phyloP scores from a whole-genome alignment of 1,140 invertebrate genomes.

The Trypoxylus dichotomus region DNA sequence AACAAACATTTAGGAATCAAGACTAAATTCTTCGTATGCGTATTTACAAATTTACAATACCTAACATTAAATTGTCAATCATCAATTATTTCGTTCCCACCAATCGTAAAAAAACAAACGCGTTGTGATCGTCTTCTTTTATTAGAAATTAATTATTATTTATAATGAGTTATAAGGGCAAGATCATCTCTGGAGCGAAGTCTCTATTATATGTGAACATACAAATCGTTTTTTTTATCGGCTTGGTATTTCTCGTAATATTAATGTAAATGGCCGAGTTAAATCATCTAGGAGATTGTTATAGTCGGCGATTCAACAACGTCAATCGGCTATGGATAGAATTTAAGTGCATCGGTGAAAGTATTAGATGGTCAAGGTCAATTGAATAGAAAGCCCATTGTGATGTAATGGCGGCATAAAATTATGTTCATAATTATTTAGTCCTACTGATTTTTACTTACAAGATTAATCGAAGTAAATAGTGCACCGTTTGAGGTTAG shows the following conservation, averaged over 20 bases:
- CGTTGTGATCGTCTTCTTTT: background rate
- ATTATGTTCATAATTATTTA: background rate
- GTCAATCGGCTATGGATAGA: background rate
- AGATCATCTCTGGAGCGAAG: background rate
- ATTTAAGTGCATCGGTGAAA: constrained; percentile 15
- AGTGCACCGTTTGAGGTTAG: no score
- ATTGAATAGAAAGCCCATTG: constrained; percentile 6
- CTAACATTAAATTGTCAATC: background rate
- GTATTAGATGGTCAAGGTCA: constrained; percentile 5
- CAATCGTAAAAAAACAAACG: background rate
- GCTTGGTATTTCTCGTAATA: background rate
- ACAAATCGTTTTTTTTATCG: background rate
- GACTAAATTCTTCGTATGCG: background rate
- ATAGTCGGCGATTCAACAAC: background rate
- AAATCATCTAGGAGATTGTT: background rate
- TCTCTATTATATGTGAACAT: background rate
- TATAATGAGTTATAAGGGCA: background rate
- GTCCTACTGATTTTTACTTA: background rate
- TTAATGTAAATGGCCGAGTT: background rate
- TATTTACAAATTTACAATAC: background rate
- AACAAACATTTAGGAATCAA: no score
- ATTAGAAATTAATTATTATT: background rate
- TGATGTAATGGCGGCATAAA: background rate
- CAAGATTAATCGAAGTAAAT: no score
- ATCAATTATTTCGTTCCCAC: background rate